phyloP scores from a whole-genome alignment of 2,113 vertebrate species.

The Apodemus speciosus region DNA sequence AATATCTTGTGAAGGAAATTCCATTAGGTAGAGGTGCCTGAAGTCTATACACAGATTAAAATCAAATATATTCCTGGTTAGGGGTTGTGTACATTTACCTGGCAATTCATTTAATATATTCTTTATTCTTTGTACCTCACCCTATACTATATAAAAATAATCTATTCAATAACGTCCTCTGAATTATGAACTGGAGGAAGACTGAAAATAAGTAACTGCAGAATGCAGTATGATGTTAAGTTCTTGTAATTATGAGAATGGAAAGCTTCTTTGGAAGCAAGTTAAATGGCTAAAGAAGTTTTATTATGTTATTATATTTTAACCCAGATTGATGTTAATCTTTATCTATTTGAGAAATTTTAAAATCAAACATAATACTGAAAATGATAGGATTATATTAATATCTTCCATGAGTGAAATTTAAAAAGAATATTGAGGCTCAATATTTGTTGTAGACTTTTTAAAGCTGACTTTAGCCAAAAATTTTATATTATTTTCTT shows the following conservation, averaged over 20 bases:
- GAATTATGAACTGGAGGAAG: not conserved
- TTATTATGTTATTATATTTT: not conserved
- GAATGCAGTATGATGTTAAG: not conserved
- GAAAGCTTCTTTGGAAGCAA: not conserved
- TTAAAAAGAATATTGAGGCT: constrained; percentile 11
- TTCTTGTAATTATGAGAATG: not conserved
- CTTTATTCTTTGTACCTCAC: not conserved
- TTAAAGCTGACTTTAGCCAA: not conserved
- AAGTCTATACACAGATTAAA: not conserved
- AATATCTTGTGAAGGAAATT: not conserved
- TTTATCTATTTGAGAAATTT: constrained; percentile 2
- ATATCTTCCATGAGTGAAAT: not conserved
- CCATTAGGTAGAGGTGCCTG: not conserved
- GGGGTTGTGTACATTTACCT: not conserved
- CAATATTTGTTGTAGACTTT: not conserved
- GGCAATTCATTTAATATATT: not conserved
- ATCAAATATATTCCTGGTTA: not conserved
- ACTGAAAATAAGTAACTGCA: not conserved
- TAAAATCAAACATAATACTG: not conserved
- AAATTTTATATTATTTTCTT: constrained; percentile 7
- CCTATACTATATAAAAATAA: not conserved
- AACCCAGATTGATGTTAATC: not conserved
- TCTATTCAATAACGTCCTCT: not conserved
- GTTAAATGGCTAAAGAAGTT: not conserved
- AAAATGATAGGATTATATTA: not conserved